Conservation (phyloP, 1,140 invertebrate genomes). For the Drosophila setifemur region DNA sequence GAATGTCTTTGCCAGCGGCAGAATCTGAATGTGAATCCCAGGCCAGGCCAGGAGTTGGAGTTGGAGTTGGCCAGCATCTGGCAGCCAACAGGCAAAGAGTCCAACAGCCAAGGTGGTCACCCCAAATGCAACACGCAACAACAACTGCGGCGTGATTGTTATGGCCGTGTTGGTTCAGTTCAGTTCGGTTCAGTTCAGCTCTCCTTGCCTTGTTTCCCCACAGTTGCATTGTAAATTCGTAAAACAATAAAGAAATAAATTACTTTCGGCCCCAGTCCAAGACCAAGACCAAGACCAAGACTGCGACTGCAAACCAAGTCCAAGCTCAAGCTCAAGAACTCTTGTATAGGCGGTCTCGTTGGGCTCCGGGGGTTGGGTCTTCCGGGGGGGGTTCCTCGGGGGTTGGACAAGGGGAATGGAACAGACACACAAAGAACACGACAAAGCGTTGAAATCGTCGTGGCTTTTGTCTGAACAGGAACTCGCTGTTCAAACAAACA, state of each 20-base stretch:
- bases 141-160: conserved; percentile 77
- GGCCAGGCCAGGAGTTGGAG: conserved; percentile 14
- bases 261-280: conserved; percentile 73
- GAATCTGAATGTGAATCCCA: conserved; percentile 12
- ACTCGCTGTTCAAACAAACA: conserved; percentile 20
- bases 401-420: conserved; percentile 13
- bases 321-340: conserved; percentile 70
- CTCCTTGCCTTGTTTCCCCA: conserved; percentile 64
- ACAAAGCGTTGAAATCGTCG: conserved; percentile 81
- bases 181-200: not conserved
- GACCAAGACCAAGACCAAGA: not conserved
- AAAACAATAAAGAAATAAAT: conserved; percentile 82
- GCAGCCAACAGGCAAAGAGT: conserved; percentile 15
- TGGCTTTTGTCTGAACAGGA: conserved; percentile 66
- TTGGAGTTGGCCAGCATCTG: conserved; percentile 39
- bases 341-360: too few relatives aligned
- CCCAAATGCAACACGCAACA: conserved; percentile 79
- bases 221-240: conserved; percentile 82
- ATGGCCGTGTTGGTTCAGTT: conserved; percentile 64
- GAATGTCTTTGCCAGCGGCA: conserved; percentile 46
- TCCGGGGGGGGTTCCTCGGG: conserved; percentile 6
- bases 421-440: conserved; percentile 64
- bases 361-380: too few relatives aligned
- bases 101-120: conserved; percentile 76
- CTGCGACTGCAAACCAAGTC: conserved; percentile 28